These are phyloP conservation scores for Mnemiopsis leidyi DNA, from an alignment of 37 sponge, comb jelly and placozoan genomes.

Conservation along the genomic window DNA sequence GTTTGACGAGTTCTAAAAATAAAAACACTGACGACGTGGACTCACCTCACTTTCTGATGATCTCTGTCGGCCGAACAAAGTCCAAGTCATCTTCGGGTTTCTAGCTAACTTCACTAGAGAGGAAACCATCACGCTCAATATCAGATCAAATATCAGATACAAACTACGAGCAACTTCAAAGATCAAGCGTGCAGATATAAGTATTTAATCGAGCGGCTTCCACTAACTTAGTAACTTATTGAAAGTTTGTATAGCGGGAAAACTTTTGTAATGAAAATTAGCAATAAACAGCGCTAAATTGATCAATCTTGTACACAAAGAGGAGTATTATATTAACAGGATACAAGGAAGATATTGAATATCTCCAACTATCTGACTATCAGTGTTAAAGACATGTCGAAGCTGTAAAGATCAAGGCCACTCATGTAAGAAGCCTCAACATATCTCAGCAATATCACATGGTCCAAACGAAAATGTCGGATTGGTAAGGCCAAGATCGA, in stretches of 20 bases:
- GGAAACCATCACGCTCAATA: background rate
- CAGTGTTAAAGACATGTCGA: no score
- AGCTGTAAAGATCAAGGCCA: no score
- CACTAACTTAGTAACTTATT: no score
- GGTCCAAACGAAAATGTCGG: background rate
- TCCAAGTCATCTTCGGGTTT: background rate
- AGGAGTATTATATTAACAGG: no score
- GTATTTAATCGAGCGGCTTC: no score
- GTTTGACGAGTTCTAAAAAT: background rate
- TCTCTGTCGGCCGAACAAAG: background rate
- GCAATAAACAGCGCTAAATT: background rate
- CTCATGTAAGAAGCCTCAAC: background rate
- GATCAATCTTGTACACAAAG: background rate
- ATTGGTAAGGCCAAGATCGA: background rate
- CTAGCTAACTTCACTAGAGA: background rate
- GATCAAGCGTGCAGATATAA: no score
- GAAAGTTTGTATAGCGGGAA: no score
- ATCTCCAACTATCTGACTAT: no score
- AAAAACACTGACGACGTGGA: background rate
- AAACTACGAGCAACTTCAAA: no score
- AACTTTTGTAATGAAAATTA: background rate
- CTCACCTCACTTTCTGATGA: background rate
- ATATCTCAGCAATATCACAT: background rate
- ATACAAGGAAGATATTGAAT: background rate
- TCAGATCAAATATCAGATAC: no score